Conservation (phyloP, 2,888 invertebrate genomes). For the Ecdyonurus torrentis region DNA sequence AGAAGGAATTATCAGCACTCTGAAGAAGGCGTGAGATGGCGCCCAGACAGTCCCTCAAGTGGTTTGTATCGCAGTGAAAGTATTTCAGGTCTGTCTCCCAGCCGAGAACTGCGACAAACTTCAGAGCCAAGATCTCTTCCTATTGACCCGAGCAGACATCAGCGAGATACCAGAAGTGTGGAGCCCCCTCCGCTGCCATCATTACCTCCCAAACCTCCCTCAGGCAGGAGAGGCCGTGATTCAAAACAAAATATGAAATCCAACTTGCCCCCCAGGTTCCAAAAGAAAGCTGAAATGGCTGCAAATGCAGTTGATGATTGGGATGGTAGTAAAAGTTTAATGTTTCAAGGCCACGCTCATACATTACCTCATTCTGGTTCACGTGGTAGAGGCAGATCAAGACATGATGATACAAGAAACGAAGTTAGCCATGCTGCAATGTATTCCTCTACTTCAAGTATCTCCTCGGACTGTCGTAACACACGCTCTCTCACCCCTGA, state of each 20-base stretch:
- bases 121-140: constrained; percentile 46
- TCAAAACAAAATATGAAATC: not conserved
- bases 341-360: not conserved
- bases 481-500: not conserved
- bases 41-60: not conserved
- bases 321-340: not conserved
- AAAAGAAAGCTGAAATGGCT: not conserved
- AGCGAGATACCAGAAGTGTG: not conserved
- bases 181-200: not conserved
- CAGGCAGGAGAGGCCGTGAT: not conserved
- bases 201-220: not conserved
- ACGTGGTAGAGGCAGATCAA: not conserved
- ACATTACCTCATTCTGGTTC: not conserved
- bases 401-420: not conserved
- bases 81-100: constrained; percentile 7
- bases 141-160: not conserved
- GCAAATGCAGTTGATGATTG: not conserved
- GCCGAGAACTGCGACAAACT: constrained; percentile 33
- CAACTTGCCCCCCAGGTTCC: not conserved
- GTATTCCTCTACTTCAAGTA: not conserved
- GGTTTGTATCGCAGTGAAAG: not conserved
- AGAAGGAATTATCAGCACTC: not conserved
- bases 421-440: not conserved
- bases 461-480: not conserved
- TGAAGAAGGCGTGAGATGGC: not conserved